phyloP scores from a whole-genome alignment of 1,140 invertebrate species.

The Laupala kohalensis region DNA sequence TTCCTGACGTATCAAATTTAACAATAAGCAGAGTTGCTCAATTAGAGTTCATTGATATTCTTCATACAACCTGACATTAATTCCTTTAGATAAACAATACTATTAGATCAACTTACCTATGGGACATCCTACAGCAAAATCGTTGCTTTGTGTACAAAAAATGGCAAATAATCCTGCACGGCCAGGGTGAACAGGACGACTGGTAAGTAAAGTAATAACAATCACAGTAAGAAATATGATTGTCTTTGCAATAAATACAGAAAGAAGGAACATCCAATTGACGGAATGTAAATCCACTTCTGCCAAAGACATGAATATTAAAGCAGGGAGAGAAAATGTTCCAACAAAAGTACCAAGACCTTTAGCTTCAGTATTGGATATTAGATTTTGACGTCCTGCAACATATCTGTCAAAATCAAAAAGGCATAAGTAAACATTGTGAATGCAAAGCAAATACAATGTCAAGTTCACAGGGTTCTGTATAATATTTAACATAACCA shows the following conservation, averaged over 20 bases:
- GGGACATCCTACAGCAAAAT: conserved; percentile 93
- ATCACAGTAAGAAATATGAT: conserved; percentile 74
- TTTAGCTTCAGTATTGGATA: conserved; percentile 73
- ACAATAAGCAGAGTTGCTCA: no score
- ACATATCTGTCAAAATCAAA: conserved; percentile 62
- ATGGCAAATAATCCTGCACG: conserved; percentile 84
- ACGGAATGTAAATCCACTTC: conserved; percentile 69
- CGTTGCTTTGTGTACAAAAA: conserved; percentile 94
- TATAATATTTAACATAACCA: neutral
- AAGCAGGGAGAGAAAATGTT: conserved; percentile 78
- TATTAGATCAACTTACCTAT: conserved; percentile 55
- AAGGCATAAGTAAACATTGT: conserved; percentile 1
- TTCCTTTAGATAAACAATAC: no score
- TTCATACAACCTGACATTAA: no score
- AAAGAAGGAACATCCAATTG: conserved; percentile 80
- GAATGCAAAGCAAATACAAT: neutral
- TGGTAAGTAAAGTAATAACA: conserved; percentile 62
- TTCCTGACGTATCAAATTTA: no score
- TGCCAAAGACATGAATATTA: conserved; percentile 84
- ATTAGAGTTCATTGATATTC: no score
- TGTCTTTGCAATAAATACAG: conserved; percentile 74
- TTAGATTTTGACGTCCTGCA: conserved; percentile 71
- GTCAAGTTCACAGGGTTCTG: neutral
- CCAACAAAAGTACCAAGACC: conserved; percentile 88
- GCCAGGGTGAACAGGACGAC: conserved; percentile 64